Base-by-base conservation (phyloP, 2,113 vertebrate genomes). In the Alethe diademata region DNA sequence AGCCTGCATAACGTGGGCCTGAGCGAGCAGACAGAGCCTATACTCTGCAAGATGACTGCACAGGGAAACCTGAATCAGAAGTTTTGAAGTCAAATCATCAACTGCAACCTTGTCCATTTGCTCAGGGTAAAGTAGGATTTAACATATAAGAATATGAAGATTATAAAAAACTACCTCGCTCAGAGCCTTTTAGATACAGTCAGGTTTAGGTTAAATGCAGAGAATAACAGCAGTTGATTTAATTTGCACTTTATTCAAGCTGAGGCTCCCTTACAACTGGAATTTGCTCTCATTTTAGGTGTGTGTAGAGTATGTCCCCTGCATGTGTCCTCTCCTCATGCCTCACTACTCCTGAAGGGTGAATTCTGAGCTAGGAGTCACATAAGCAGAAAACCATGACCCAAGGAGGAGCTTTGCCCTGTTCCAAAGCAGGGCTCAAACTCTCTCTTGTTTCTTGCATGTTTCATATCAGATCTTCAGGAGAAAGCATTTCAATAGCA, bases 391-490 rank as follows among this genome's bases (percentile, higher is more conserved):
- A 94, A 96, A 74, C 19, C 28, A 26, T 23, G 47, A 69, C 31
- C n/a, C 35, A 24, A 48, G 29, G 47, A 94, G 47, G 65, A 89
- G 48, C 8, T 78, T 64, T 89, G 26, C 50, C 74, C 26, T 53
- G 28, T 43, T 90, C 81, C 62, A 76, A 70, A 81, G 65, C 36
- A 90, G 20, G 43, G 25, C 62, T 88, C 67, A 88, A 73, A n/a
- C 19, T 64, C 43, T 19, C 35, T 87, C 78, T 62, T 85, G 35
- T 76, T 91, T 86, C 53, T 82, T 8, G 9, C 19, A 1, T 36
- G 36, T 53, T 73, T 88, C 81, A 83, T 92, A 96, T 79, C 85
- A 87, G 86, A 62, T 79, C 92, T 82, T 94, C 66, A 86, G 81
- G 80, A 36, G 74, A 84, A 84, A 88, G 33, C 54, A 73, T 94